Base-by-base conservation (phyloP, 2,113 vertebrate genomes). In the Aldabrachelys gigantea region DNA sequence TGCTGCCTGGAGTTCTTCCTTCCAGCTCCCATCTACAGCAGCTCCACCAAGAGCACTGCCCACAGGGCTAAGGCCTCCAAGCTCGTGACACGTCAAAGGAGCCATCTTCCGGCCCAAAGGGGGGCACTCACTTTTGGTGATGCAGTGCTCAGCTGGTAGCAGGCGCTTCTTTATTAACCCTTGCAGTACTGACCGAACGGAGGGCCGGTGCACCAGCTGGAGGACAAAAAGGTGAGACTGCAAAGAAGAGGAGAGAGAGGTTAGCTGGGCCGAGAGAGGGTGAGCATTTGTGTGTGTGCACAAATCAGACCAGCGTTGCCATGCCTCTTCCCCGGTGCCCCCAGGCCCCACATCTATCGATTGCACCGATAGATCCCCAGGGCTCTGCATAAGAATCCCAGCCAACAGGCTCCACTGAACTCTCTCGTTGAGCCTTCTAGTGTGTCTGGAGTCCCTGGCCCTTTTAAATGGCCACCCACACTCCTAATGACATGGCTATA, bases 141-240 rank as follows among this genome's bases (percentile, higher is more conserved):
- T 99, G 97, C 99, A 99, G 96, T 99, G 99, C 94, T 99, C 99
- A 0, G 99, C 99, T 0, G 99, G 99, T 57, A 99, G 98, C 90
- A 99, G 98, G 24, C 99, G 98, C 96, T 99, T 99, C 97, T 99
- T 99, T 98, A 99, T 99, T 87, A 99, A 97, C 19, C 99, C 99
- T 98, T 99, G 99, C 44, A 99, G 98, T 95, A 99, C 99, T 0
- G 99, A 99, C 86, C 99, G 98, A 25, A 99, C 99, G 0, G 99
- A 99, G 0, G 99, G 99, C 78, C 99, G 98, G 95, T 99, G 99
- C 75, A 99, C 99, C 96, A 99, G 96, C 98, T 99, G 99, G 93
- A 99, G 97, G 95, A 99, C 99, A n/a, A 99, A 99, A 93, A 99
- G 98, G 96, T 99, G 99, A 86, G 99, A 99, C 99, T 99, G 97